phyloP scores from a whole-genome alignment of 23 tunicate species.

The Aplidium turbinatum region DNA sequence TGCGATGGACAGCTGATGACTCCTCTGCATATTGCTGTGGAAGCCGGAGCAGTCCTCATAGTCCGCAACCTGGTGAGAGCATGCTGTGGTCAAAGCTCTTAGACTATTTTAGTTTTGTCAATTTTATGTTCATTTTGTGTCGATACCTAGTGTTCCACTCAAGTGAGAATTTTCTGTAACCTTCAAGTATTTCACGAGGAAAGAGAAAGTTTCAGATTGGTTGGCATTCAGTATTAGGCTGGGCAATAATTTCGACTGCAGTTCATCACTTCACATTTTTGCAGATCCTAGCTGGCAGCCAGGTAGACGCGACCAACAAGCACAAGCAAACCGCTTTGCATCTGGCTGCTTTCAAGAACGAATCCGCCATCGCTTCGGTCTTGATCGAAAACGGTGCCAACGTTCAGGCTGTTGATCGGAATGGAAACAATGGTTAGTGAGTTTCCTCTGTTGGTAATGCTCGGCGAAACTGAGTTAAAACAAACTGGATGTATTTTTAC shows the following conservation, averaged over 20 bases:
- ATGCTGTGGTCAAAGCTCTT: no score
- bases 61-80: constrained; percentile 59
- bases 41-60: constrained; percentile 64
- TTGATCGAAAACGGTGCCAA: constrained; percentile 68
- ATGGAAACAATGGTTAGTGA: constrained; percentile 55
- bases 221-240: no score
- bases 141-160: no score
- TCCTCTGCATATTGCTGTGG: constrained; percentile 74
- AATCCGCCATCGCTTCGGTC: constrained; percentile 46
- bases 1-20: constrained; percentile 45
- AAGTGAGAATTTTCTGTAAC: background rate
- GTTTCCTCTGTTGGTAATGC: background rate
- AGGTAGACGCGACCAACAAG: constrained; percentile 55
- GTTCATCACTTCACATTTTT: background rate
- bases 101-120: no score
- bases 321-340: constrained; percentile 54
- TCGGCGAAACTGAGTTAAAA: background rate
- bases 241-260: no score
- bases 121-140: no score
- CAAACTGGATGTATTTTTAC: no score
- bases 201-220: no score
- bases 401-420: constrained; percentile 37
- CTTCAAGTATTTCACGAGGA: background rate
- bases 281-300: constrained; percentile 64
- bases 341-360: constrained; percentile 55